phyloP scores from a whole-genome alignment of 2,797 vertebrate species.

The Poeciliopsis gracilis region DNA sequence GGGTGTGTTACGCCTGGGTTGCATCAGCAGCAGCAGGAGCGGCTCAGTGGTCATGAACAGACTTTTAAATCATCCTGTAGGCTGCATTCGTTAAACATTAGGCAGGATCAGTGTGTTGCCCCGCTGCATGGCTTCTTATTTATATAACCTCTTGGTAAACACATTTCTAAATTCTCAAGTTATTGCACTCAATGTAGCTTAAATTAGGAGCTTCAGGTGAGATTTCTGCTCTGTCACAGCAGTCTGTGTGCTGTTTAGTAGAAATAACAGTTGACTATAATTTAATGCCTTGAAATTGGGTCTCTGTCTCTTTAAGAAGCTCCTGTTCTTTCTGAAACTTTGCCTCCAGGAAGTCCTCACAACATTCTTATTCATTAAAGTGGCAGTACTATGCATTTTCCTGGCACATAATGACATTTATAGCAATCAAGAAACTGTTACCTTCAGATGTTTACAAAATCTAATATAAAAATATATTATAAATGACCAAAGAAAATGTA shows the following conservation, averaged over 20 bases:
- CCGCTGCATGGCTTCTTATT: not conserved
- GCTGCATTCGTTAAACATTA: not conserved
- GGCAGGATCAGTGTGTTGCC: not conserved
- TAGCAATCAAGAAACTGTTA: no score
- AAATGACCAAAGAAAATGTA: no score
- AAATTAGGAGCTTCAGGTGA: not conserved
- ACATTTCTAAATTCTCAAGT: not conserved
- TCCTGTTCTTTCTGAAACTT: no score
- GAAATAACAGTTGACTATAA: not conserved
- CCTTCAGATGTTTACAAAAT: no score
- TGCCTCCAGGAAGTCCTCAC: no score
- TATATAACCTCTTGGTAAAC: not conserved
- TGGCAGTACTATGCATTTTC: no score
- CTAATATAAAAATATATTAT: no score
- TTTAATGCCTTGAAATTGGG: no score
- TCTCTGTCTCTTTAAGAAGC: no score
- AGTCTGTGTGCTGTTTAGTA: not conserved
- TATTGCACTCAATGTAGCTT: not conserved
- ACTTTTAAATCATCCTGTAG: constrained; percentile 21
- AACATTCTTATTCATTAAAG: no score
- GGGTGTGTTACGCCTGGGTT: constrained; percentile 4
- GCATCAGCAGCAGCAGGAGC: constrained; percentile 37
- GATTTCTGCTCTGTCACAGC: not conserved
- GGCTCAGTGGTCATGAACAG: constrained; percentile 3
- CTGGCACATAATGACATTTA: no score